These are phyloP conservation scores for Eupithecia subfuscata DNA, from an alignment of 2,888 invertebrate species.

Conservation along the genomic window DNA sequence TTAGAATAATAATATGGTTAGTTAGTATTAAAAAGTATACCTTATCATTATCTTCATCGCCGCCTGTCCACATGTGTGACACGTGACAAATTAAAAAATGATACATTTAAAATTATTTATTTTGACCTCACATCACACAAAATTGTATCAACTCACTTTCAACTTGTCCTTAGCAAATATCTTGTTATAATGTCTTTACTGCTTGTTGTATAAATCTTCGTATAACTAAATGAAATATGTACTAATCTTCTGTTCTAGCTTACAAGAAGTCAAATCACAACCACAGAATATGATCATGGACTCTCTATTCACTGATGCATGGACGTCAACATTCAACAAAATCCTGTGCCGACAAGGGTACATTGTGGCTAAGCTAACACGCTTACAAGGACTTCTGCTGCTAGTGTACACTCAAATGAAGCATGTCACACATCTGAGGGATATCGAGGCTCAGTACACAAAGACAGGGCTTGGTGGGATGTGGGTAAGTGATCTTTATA, in stretches of 20 bases:
- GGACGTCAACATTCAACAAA: constrained; percentile 90
- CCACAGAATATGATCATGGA: constrained; percentile 93
- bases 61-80: too few relatives aligned
- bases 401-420: constrained; percentile 90
- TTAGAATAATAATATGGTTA: neutral
- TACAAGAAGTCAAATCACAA: constrained; percentile 95
- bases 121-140: neutral
- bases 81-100: neutral
- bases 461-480: constrained; percentile 95
- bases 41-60: too few relatives aligned
- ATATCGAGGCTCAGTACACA: constrained; percentile 94
- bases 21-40: too few relatives aligned
- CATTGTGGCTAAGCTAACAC: constrained; percentile 90
- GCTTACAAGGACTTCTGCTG: constrained; percentile 93
- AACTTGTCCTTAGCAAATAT: neutral
- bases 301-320: constrained; percentile 92
- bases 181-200: neutral
- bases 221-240: neutral
- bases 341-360: constrained; percentile 87
- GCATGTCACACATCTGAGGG: constrained; percentile 91
- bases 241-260: constrained; percentile 67
- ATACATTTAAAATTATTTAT: neutral
- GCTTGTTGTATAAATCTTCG: too few relatives aligned
- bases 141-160: neutral
- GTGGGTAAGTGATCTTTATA: constrained; percentile 86